Percentiles rank a stretch among this genome's conserved stretches.
phyloP scores from a whole-genome alignment of 1,140 invertebrate species.

The Pararge aegeria region DNA sequence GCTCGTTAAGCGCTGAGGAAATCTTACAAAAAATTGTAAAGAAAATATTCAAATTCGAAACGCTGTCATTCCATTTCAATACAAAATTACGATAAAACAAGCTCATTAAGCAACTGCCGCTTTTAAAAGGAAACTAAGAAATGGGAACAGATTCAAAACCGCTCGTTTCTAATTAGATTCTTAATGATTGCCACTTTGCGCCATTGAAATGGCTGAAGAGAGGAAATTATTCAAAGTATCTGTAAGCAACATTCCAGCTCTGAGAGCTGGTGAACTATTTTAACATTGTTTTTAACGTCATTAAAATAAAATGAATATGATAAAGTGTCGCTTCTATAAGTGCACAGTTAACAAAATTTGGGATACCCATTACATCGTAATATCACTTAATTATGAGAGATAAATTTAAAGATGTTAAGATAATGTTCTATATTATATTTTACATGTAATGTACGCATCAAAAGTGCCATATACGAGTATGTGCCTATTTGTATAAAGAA shows the following conservation, averaged over 20 bases:
- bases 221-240: conserved; percentile 10
- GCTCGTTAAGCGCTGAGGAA: conserved; percentile 1
- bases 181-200: conserved; percentile 14
- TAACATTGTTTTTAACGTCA: too few relatives aligned
- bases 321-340: too few relatives aligned
- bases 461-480: too few relatives aligned
- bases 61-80: conserved; percentile 8
- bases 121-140: conserved; percentile 6
- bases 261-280: background rate
- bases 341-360: too few relatives aligned
- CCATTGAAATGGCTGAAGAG: conserved; percentile 8
- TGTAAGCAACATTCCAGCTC: background rate
- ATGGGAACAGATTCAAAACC: conserved; percentile 12
- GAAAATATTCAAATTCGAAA: conserved; percentile 3
- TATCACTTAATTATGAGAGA: too few relatives aligned
- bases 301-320: too few relatives aligned
- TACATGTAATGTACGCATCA: too few relatives aligned
- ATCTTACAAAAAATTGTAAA: conserved; percentile 1
- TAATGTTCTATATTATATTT: too few relatives aligned
- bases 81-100: conserved; percentile 14
- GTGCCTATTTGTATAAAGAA: too few relatives aligned
- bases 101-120: conserved; percentile 9
- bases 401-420: too few relatives aligned
- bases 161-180: conserved; percentile 12
- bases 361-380: too few relatives aligned